These are phyloP conservation scores for Drosophila imparisetae DNA, from an alignment of 2,888 invertebrate genomes.

Conservation along the genomic window DNA sequence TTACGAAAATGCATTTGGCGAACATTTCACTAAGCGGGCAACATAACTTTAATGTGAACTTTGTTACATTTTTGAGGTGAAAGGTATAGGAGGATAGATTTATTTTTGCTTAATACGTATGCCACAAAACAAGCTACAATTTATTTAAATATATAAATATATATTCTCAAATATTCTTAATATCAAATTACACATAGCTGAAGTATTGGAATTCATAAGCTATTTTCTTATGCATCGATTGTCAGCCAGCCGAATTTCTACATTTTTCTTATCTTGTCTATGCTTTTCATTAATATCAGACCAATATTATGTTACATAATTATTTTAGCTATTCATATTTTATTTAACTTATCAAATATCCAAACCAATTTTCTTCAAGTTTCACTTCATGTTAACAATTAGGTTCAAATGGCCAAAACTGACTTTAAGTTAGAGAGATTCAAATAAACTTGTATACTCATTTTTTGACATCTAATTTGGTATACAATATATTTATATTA, in stretches of 20 bases:
- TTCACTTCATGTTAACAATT: too few relatives aligned
- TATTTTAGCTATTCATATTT: not conserved
- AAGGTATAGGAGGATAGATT: rapidly evolving
- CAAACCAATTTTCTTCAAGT: too few relatives aligned
- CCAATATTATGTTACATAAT: not conserved
- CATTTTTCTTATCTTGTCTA: not conserved
- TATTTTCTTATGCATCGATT: not conserved
- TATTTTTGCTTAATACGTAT: not conserved
- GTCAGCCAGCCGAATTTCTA: not conserved
- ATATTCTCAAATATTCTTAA: not conserved
- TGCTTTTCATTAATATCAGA: not conserved
- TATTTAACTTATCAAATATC: too few relatives aligned
- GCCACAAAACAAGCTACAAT: not conserved
- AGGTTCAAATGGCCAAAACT: not conserved
- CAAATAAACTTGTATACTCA: not conserved
- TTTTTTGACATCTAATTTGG: not conserved
- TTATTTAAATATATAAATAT: not conserved
- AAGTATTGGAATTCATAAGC: not conserved
- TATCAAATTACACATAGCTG: not conserved
- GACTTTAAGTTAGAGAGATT: not conserved
- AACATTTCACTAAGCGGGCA: not conserved
- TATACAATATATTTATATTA: not conserved
- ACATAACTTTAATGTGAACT: not conserved
- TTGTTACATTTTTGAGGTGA: not conserved
- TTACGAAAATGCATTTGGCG: constrained; percentile 69